Percentiles rank a stretch among this genome's conserved stretches.
Evolutionary conservation across 2,797 vertebrate genomes (phyloP).

Genomic region (Cynopterus sphinx): DNA sequence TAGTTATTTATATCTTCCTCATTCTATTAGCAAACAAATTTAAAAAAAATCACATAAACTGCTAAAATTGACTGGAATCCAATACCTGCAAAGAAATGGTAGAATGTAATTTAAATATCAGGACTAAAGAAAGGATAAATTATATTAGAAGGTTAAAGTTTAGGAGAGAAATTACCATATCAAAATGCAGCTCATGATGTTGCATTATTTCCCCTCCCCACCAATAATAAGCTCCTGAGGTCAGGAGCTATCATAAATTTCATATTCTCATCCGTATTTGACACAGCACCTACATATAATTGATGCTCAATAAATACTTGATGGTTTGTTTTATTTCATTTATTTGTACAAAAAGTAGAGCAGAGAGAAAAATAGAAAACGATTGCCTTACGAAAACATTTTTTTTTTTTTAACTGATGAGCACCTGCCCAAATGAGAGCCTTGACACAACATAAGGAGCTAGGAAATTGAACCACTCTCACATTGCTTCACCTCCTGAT

Average conservation of each 20-base stretch:
- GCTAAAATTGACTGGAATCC: background rate
- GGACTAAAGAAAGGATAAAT: background rate
- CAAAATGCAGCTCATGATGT: background rate
- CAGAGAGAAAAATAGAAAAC: background rate
- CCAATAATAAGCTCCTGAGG: background rate
- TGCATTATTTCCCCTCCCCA: background rate
- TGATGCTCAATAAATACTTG: background rate
- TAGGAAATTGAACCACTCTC: background rate
- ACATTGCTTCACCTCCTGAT: background rate
- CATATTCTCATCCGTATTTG: background rate
- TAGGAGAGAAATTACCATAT: background rate
- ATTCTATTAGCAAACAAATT: background rate
- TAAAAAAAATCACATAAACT: background rate
- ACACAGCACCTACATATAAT: background rate
- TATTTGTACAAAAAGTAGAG: background rate
- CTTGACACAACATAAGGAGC: background rate
- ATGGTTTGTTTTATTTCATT: slow-evolving; percentile 21
- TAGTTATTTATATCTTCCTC: background rate
- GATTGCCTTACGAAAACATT: background rate
- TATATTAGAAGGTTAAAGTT: background rate
- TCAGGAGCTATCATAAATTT: background rate
- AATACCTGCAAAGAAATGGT: background rate
- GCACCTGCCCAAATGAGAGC: background rate
- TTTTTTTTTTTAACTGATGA: background rate
- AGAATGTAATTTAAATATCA: background rate